Percentiles rank a stretch among this genome's conserved stretches.
phyloP scores from a whole-genome alignment of 2,113 vertebrate genomes.

The Poeciliopsis prolifica region DNA sequence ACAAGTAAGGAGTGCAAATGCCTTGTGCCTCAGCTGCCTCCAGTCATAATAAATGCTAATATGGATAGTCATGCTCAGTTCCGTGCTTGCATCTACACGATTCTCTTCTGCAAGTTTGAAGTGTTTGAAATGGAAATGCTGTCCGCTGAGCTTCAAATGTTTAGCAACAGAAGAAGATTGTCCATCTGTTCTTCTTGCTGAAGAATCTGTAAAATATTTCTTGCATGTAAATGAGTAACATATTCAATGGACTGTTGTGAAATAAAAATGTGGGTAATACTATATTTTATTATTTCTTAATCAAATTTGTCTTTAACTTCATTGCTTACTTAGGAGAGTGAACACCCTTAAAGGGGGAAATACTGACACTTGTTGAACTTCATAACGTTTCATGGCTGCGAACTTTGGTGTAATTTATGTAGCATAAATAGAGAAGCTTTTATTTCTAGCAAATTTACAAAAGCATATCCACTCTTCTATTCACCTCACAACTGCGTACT shows the following conservation, averaged over 20 bases:
- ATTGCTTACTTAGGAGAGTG: slow-evolving; percentile 11
- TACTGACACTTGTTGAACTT: no score
- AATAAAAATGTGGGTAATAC: not conserved
- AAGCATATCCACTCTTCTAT: not conserved
- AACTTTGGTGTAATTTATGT: no score
- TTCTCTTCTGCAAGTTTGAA: slow-evolving; percentile 10
- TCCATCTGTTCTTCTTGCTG: slow-evolving; percentile 51
- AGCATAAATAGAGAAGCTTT: not conserved
- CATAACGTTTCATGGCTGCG: no score
- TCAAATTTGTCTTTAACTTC: slow-evolving; percentile 10
- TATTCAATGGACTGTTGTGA: slow-evolving; percentile 19
- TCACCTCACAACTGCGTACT: not conserved
- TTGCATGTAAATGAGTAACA: not conserved
- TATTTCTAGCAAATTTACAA: not conserved
- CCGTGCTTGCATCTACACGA: slow-evolving; percentile 13
- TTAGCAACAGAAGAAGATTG: slow-evolving; percentile 40
- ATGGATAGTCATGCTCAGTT: slow-evolving; percentile 32
- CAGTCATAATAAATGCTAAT: slow-evolving; percentile 30
- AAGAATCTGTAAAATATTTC: slow-evolving; percentile 7
- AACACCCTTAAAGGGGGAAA: no score
- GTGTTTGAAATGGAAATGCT: slow-evolving; percentile 66
- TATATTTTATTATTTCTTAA: slow-evolving; percentile 6
- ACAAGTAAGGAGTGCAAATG: slow-evolving; percentile 6
- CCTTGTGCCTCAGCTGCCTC: slow-evolving; percentile 19
- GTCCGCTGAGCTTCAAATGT: slow-evolving; percentile 56